Percentiles rank a stretch among this genome's conserved stretches.
These are phyloP conservation scores for Serinus canaria DNA, from an alignment of 2,113 vertebrate genomes.

Conservation along the genomic window DNA sequence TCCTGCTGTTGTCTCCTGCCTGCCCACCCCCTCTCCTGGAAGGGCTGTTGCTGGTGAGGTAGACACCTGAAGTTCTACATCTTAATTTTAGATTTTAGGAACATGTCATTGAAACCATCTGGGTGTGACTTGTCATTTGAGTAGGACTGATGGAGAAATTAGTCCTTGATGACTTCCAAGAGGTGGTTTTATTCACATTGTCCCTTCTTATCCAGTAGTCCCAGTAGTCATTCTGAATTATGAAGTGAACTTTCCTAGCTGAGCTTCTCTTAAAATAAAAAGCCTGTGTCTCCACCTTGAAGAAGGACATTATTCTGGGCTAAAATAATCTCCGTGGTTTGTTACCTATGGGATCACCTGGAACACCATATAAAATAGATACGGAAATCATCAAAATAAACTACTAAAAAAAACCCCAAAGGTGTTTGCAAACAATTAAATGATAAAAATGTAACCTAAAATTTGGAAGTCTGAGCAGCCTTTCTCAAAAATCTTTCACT, in stretches of 20 bases:
- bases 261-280: neutral
- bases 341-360: neutral
- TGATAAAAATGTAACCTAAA: neutral
- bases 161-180: neutral
- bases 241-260: neutral
- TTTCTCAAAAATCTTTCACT: neutral
- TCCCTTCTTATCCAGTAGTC: neutral
- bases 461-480: neutral
- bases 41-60: neutral
- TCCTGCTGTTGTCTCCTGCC: neutral
- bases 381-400: neutral
- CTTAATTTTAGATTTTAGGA: neutral
- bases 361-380: neutral
- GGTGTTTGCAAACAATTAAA: neutral
- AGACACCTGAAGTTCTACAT: neutral
- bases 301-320: neutral
- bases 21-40: neutral
- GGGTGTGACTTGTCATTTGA: neutral
- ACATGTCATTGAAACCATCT: neutral
- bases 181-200: neutral
- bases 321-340: neutral
- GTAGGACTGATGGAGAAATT: neutral
- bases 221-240: neutral
- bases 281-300: neutral
- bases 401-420: neutral